Evolutionary conservation across 2,113 vertebrate genomes (phyloP).

Genomic region (Sylvietta virens): DNA sequence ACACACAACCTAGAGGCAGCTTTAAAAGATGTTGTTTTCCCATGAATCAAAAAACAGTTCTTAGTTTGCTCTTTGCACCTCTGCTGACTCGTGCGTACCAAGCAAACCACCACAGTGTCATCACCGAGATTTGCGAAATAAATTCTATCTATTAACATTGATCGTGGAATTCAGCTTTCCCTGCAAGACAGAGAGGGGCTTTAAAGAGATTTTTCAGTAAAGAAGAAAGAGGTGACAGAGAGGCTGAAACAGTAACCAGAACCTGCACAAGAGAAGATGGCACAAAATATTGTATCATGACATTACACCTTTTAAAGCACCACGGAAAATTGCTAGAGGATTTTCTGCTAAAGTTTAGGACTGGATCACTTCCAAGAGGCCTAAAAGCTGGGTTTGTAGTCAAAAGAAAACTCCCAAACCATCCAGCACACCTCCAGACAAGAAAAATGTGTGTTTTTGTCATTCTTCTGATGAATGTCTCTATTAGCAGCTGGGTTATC

Average conservation of each 20-base stretch:
- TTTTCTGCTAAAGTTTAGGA: neutral
- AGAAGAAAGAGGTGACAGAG: neutral
- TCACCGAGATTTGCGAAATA: neutral
- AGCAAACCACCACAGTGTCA: neutral
- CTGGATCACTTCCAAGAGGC: neutral
- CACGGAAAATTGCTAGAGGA: neutral
- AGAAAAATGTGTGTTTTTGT: neutral
- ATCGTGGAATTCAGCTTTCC: neutral
- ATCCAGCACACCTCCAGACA: neutral
- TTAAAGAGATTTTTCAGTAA: neutral
- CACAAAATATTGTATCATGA: neutral
- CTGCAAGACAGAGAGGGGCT: neutral
- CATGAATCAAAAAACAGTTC: neutral
- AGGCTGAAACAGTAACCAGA: neutral
- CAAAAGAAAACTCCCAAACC: neutral
- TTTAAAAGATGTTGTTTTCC: neutral
- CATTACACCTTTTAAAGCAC: neutral
- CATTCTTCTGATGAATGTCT: neutral
- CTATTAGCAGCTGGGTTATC: neutral
- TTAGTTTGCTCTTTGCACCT: neutral
- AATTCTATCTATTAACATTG: neutral
- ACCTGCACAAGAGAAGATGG: neutral
- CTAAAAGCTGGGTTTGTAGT: neutral
- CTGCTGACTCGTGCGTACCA: accelerated
- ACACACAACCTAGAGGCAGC: neutral